These are phyloP conservation scores for Epistrophe grossulariae DNA, from an alignment of 2,888 invertebrate genomes.

Conservation along the genomic window DNA sequence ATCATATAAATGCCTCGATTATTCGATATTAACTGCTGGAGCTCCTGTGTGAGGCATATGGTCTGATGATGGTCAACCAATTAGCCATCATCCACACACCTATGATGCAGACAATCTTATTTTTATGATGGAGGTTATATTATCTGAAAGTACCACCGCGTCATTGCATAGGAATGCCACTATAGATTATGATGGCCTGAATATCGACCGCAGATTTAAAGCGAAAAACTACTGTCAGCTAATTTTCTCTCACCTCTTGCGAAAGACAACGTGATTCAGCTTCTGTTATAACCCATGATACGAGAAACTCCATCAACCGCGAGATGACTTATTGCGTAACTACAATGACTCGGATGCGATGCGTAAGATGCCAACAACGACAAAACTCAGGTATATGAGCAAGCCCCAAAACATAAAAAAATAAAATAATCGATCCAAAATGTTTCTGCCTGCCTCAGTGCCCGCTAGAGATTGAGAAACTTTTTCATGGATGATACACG, in stretches of 20 bases:
- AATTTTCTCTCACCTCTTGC: conserved; percentile 73
- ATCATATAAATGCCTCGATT: conserved; percentile 72
- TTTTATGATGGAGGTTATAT: conserved; percentile 14
- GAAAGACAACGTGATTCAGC: conserved; percentile 71
- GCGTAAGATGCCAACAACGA: conserved; percentile 26
- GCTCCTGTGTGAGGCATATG: conserved; percentile 71
- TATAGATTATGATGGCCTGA: conserved; percentile 38
- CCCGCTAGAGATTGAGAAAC: conserved; percentile 48
- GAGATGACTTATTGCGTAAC: conserved; percentile 72
- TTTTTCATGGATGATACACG: conserved; percentile 41
- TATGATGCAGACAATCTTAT: conserved; percentile 2
- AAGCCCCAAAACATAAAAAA: conserved; percentile 25
- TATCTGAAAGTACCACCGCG: neutral
- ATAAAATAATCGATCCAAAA: conserved; percentile 43
- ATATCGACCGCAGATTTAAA: conserved; percentile 68
- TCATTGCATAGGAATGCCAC: conserved; percentile 60
- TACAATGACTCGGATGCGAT: conserved; percentile 47
- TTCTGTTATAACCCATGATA: conserved; percentile 52
- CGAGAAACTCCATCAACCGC: conserved; percentile 47
- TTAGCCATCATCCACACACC: conserved; percentile 47
- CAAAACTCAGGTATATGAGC: conserved; percentile 53
- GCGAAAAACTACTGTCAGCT: conserved; percentile 65
- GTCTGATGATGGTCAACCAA: conserved; percentile 45
- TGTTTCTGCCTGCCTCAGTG: conserved; percentile 26
- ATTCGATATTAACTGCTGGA: conserved; percentile 69